A percentile compares a stretch with the other conserved stretches of the same genome.
These are phyloP conservation scores for Ecliptopera silaceata DNA, from an alignment of 2,888 invertebrate genomes.

Conservation along the genomic window DNA sequence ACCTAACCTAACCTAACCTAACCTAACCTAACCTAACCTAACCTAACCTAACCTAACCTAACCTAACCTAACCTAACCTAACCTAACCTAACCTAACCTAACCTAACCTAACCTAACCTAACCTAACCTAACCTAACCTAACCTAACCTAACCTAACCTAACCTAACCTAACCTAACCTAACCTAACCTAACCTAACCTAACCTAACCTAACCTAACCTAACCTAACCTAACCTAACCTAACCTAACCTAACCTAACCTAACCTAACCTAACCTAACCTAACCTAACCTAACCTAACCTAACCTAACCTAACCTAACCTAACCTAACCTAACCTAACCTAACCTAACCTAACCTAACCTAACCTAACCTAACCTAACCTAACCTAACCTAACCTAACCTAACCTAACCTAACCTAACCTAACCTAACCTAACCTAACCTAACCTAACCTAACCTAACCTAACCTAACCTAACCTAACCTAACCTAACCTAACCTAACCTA, in stretches of 20 bases:
- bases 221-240: constrained; percentile 15
- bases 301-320: constrained; percentile 14
- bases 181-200: constrained; percentile 16
- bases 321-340: constrained; percentile 14
- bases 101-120: constrained; percentile 19
- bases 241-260: constrained; percentile 11
- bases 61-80: constrained; percentile 21
- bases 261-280: constrained; percentile 15
- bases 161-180: constrained; percentile 16
- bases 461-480: constrained; percentile 13
- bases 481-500: constrained; percentile 13
- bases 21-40: constrained; percentile 17
- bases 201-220: constrained; percentile 16
- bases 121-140: constrained; percentile 15
- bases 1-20: constrained; percentile 20
- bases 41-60: constrained; percentile 15
- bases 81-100: constrained; percentile 19
- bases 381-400: constrained; percentile 14
- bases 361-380: constrained; percentile 14
- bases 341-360: constrained; percentile 9
- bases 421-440: constrained; percentile 14
- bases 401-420: constrained; percentile 14
- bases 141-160: constrained; percentile 11
- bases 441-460: constrained; percentile 7
- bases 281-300: constrained; percentile 14